Base-by-base conservation (phyloP, 1,140 invertebrate species). In the Philaenus spumarius region DNA sequence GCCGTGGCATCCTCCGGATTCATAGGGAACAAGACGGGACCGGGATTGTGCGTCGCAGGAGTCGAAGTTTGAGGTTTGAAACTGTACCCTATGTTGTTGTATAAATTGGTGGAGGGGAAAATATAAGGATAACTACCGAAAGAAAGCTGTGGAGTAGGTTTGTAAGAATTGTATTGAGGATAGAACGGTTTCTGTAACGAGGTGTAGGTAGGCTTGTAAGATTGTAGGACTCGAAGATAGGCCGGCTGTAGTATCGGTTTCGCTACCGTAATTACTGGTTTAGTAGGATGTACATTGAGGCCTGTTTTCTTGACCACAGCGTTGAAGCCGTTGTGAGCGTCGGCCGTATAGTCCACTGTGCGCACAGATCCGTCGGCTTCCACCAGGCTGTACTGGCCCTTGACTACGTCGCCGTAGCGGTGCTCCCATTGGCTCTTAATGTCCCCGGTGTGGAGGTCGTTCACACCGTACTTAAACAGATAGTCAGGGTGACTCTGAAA, bases 381-480 rank as follows among this genome's bases (percentile, higher is more conserved):
- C 39, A 75, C 58, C 15, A 75, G 65, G 23, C n/a, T n/a, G n/a
- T n/a, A n/a, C n/a, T n/a, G n/a, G n/a, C n/a, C n/a, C n/a, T n/a
- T n/a, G n/a, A n/a, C 54, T 77, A 67, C 70, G 60, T 75, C 73
- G n/a, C 76, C 73, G 53, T 78, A 73, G 40, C 74, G 70, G 24
- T 68, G 65, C 61, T 78, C 76, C 70, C 73, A 76, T 55, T 78
- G 75, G 23, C 62, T 68, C 56, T 79, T 78, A 37, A 74, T 69
- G 67, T 81, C 79, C 24, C 74, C 74, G 1, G 77, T 79, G 23
- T 73, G 66, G 2, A 73, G 73, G 55, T 80, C 78, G 62, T 76
- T 71, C 2, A 81, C 78, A 14, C 73, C 75, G 64, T 82, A 81
- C 52, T 77, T 75, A 65, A 72, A 81, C 40, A 73, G 69, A 62